A percentile compares a stretch with the other conserved stretches of the same genome.
Conservation (phyloP, 2,797 vertebrate species). For the Rhinophrynus dorsalis region DNA sequence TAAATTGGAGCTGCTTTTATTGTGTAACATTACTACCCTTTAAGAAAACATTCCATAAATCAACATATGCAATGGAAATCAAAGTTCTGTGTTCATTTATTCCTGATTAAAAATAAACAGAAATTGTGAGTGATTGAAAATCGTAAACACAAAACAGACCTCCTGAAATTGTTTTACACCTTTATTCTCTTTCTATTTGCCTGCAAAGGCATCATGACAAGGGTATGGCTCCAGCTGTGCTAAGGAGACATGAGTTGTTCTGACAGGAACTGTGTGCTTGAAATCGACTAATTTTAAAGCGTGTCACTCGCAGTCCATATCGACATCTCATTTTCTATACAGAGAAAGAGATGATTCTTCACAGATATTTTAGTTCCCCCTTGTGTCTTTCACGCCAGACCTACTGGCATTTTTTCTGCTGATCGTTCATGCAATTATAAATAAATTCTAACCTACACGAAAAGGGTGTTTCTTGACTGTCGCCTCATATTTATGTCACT, state of each 20-base stretch:
- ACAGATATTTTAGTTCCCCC: conserved; percentile 23
- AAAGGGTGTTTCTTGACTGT: conserved; percentile 14
- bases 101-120: not conserved
- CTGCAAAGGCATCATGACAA: conserved; percentile 23
- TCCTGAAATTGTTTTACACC: not conserved
- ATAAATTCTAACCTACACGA: conserved; percentile 22
- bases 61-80: no score
- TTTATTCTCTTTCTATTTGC: conserved; percentile 18
- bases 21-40: no score
- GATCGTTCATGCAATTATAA: conserved; percentile 36
- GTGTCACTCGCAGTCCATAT: conserved; percentile 27
- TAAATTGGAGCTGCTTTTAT: no score
- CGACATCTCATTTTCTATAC: conserved; percentile 30
- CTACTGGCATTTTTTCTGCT: conserved; percentile 20
- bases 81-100: no score
- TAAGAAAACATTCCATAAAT: no score
- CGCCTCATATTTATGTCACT: conserved; percentile 5
- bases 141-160: no score
- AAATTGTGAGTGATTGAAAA: no score
- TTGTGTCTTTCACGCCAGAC: conserved; percentile 39
- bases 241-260: conserved; percentile 25
- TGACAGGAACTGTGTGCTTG: conserved; percentile 45
- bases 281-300: conserved; percentile 41
- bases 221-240: conserved; percentile 9
- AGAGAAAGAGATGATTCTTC: conserved; percentile 43